A percentile compares a stretch with the other conserved stretches of the same genome.
Evolutionary conservation across 2,113 vertebrate species (phyloP).

Genomic region (Pelmatolapia mariae): DNA sequence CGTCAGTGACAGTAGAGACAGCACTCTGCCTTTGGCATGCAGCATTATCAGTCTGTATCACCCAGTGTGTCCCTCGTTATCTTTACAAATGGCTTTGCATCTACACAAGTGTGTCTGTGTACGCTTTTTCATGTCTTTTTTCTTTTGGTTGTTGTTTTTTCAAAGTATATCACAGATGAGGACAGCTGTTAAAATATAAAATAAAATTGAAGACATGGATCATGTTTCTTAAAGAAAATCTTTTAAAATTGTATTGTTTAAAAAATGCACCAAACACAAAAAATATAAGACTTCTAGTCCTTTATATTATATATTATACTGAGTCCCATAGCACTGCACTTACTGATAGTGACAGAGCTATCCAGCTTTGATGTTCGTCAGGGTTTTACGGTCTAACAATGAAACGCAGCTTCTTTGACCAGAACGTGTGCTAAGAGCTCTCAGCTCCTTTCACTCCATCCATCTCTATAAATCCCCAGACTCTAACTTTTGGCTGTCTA

Average conservation of each 20-base stretch:
- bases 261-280: neutral
- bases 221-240: neutral
- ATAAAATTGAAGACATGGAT: neutral
- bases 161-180: neutral
- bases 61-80: neutral
- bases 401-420: neutral
- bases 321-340: neutral
- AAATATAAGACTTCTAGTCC: neutral
- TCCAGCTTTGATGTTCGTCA: neutral
- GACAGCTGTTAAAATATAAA: neutral
- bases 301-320: neutral
- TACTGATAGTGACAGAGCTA: neutral
- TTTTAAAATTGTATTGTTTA: neutral
- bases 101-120: neutral
- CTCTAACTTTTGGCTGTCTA: conserved; percentile 27
- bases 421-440: neutral
- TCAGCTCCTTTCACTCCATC: neutral
- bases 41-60: conserved; percentile 32
- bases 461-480: conserved; percentile 31
- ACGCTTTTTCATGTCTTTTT: neutral
- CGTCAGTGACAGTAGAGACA: conserved; percentile 21
- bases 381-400: neutral
- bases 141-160: neutral
- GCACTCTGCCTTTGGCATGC: neutral
- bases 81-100: neutral